Base-by-base conservation (phyloP, 2,888 invertebrate species). In the Clistopyga incitator region DNA sequence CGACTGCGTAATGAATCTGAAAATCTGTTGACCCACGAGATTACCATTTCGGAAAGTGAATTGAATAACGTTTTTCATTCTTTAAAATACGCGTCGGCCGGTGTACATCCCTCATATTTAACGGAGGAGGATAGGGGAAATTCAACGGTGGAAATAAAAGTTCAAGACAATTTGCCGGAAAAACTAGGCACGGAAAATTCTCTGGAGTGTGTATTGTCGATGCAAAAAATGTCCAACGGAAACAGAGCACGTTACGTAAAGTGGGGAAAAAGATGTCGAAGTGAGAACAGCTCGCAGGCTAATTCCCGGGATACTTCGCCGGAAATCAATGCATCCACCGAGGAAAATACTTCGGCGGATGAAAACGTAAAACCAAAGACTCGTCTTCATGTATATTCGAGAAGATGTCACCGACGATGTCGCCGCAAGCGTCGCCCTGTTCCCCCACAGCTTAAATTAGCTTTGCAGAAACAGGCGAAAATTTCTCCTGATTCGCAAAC, bases 211-310 rank as follows among this genome's bases (percentile, higher is more conserved):
- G 67, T 59, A 18, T 18, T 59, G 18, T 72, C 59, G n/a, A 71
- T 67, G 13, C 47, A 82, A 23, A 50, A 34, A 45, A 52, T 72
- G 1, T 47, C 59, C n/a, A 34, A 77, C 20, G 75, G 70, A 52
- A 80, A 80, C 45, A 25, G 61, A 20, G 61, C 70, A 11, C 42
- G 50, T 23, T 13, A 2, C 25, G 25, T 56, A 11, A 25, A 25
- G 15, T 25, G 56, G 10, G 23, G 25, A 25, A 56, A 25, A 25
- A 1, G 2, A 13, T 56, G 3, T 25, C 25, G 25, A 6, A 18
- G 15, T 54, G 23, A 20, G 11, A 23, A 23, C 6, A 54, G 23
- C 25, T 59, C 29, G 59, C 11, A 25, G 15, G 59, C 1, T 29
- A 34, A 59, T 59, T 29, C 59, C 29, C 29, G 15, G 6, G 59